Evolutionary conservation across 2,888 invertebrate species (phyloP).

Genomic region (Cheilosia grossa): DNA sequence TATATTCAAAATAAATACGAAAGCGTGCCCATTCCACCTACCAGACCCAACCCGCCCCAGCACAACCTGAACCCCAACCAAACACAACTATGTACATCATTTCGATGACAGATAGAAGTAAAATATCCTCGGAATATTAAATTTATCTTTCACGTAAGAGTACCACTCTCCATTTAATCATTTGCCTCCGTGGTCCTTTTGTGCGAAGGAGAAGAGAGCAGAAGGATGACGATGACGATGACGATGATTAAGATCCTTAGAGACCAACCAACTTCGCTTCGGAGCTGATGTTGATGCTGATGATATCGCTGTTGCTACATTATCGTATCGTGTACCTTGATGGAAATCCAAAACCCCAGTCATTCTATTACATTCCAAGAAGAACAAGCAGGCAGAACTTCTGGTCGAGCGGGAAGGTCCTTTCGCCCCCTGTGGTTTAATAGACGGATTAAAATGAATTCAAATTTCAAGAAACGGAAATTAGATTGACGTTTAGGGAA

Average conservation of each 20-base stretch:
- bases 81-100: slow-evolving; percentile 10
- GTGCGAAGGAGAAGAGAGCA: background rate
- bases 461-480: slow-evolving; percentile 73
- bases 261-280: slow-evolving; percentile 38
- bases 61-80: background rate
- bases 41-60: background rate
- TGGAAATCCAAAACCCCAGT: slow-evolving; percentile 40
- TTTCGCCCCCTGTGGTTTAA: slow-evolving; percentile 51
- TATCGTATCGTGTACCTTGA: slow-evolving; percentile 37
- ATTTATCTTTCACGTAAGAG: slow-evolving; percentile 24
- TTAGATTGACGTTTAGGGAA: slow-evolving; percentile 74
- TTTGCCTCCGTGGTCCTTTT: slow-evolving; percentile 1
- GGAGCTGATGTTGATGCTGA: slow-evolving; percentile 25
- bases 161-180: slow-evolving; percentile 26
- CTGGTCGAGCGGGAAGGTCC: slow-evolving; percentile 19
- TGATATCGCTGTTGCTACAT: slow-evolving; percentile 59
- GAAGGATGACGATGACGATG: slow-evolving; percentile 30
- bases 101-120: slow-evolving; percentile 32
- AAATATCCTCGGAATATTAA: slow-evolving; percentile 22
- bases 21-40: background rate
- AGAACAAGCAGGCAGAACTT: background rate
- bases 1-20: slow-evolving; percentile 5
- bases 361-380: slow-evolving; percentile 49
- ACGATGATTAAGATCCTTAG: slow-evolving; percentile 65
- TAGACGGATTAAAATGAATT: slow-evolving; percentile 72